Base-by-base conservation (phyloP, 2,888 invertebrate genomes). In the Electrophaes corylata region DNA sequence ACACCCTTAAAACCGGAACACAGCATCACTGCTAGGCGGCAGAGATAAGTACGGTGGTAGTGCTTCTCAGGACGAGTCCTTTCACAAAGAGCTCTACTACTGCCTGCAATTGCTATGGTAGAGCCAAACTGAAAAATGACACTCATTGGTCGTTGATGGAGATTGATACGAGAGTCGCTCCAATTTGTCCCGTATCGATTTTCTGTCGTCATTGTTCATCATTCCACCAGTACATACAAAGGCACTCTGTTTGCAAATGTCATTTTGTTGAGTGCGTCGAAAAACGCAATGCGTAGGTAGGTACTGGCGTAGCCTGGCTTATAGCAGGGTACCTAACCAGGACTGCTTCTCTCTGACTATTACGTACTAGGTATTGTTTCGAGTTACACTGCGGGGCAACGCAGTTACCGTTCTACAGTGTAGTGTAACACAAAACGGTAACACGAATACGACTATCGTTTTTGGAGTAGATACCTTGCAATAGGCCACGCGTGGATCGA, bases 171-270 rank as follows among this genome's bases (percentile, higher is more conserved):
- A 64, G 62, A 66, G 67, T 72, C 66, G 73, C 71, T 75, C 74
- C 77, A 72, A 74, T 70, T 72, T 69, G 68, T 62, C 65, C 67
- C 60, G 72, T 75, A 79, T 78, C 73, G 79, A 79, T 78, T 79
- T 78, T 76, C 67, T 65, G 61, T 59, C 60, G 64, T 59, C 59
- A 64, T 64, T 59, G 58, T 60, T 60, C 62, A 62, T 58, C 57
- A 59, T 59, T 54, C 50, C 45, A 53, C 44, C 45, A 54, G 58
- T 50, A 54, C 37, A 47, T 46, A 59, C 50, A 54, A 50, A 59
- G 50, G 59, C 47, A 60, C 46, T 56, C 33, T 40, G 60, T 51
- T 48, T 44, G 55, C 55, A 48, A 54, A 53, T 55, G 54, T 31
- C 50, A 59, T 59, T 59, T 55, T 40, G 50, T 59, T 59, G 50